A percentile compares a stretch with the other conserved stretches of the same genome.
Conservation (phyloP, 2,888 invertebrate genomes). For the Eumacrocentrus americanus region DNA sequence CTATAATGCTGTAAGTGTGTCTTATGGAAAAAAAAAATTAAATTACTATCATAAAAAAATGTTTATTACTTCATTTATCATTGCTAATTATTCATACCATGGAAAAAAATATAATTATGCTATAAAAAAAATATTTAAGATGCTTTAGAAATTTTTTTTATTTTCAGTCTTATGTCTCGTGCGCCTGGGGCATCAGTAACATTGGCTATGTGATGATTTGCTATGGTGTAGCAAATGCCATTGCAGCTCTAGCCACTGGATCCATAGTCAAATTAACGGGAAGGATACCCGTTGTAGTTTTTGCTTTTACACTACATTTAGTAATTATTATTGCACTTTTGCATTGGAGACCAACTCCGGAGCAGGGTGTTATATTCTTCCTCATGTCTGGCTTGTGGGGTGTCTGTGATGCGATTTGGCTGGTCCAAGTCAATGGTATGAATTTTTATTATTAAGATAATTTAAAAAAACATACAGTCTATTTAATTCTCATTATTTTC, state of each 20-base stretch:
- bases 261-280: slow-evolving; percentile 80
- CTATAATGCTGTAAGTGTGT: slow-evolving; percentile 74
- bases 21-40: neutral
- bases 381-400: slow-evolving; percentile 86
- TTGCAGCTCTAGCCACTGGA: slow-evolving; percentile 84
- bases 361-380: slow-evolving; percentile 76
- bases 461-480: too few relatives aligned
- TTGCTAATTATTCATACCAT: too few relatives aligned
- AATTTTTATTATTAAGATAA: neutral
- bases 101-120: too few relatives aligned
- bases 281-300: slow-evolving; percentile 77
- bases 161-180: slow-evolving; percentile 79
- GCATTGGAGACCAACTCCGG: slow-evolving; percentile 75
- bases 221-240: slow-evolving; percentile 86
- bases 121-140: too few relatives aligned
- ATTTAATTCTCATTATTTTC: too few relatives aligned
- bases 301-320: slow-evolving; percentile 75
- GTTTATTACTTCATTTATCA: neutral
- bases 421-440: slow-evolving; percentile 90
- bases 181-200: slow-evolving; percentile 86
- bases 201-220: slow-evolving; percentile 95
- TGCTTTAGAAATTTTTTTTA: slow-evolving; percentile 4
- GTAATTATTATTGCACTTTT: slow-evolving; percentile 72
- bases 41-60: neutral
- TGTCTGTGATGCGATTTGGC: slow-evolving; percentile 87